Evolutionary conservation across 2,113 vertebrate genomes (phyloP).

Genomic region (Salvelinus alpinus): DNA sequence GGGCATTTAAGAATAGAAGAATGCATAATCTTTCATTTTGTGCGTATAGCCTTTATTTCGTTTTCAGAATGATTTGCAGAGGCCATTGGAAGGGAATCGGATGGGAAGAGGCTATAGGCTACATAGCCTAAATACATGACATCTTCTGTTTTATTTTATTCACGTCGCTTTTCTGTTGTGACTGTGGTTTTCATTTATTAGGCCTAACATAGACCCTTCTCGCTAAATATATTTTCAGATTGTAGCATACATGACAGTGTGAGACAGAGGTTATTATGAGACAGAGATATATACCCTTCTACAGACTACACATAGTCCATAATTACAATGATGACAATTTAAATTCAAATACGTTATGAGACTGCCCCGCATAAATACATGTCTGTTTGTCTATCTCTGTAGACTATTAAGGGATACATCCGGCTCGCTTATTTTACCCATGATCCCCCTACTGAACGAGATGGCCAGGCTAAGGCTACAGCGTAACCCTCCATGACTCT

Average conservation of each 20-base stretch:
- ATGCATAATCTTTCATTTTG: neutral
- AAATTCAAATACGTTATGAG: conserved; percentile 27
- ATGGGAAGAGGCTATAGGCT: conserved; percentile 38
- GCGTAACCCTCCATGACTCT: conserved; percentile 26
- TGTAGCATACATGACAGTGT: neutral
- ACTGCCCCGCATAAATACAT: conserved; percentile 34
- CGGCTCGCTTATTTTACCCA: neutral
- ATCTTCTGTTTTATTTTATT: conserved; percentile 9
- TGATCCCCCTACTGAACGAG: neutral
- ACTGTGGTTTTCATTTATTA: neutral
- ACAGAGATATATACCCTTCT: conserved; percentile 17
- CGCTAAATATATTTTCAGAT: neutral
- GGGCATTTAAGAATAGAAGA: neutral
- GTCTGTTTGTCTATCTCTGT: conserved; percentile 12
- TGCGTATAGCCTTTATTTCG: neutral
- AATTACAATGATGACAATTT: conserved; percentile 60
- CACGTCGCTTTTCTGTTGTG: neutral
- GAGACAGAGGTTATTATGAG: conserved; percentile 7
- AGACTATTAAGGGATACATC: neutral
- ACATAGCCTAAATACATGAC: conserved; percentile 20
- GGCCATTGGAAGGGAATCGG: neutral
- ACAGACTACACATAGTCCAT: conserved; percentile 32
- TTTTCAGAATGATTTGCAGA: conserved; percentile 61
- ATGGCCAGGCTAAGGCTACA: conserved; percentile 1
- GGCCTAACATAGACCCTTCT: neutral